Percentiles rank a stretch among this genome's conserved stretches.
Evolutionary conservation across 2,797 vertebrate genomes (phyloP).

Genomic region (Melopsittacus undulatus): DNA sequence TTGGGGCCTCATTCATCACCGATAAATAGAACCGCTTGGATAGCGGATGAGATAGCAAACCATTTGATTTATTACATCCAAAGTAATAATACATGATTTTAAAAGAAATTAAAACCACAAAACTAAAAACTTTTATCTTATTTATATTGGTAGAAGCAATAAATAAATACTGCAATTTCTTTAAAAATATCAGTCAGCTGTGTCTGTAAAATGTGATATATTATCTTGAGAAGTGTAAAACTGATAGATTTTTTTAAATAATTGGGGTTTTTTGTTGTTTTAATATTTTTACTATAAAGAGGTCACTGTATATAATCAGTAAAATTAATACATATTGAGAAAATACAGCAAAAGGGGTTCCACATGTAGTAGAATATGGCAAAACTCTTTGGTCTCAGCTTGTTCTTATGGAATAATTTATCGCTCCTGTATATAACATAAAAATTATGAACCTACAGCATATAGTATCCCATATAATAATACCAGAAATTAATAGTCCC

Average conservation of each 20-base stretch:
- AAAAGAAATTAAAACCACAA: constrained; percentile 35
- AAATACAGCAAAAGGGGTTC: not conserved
- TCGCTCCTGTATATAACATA: not conserved
- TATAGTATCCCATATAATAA: not conserved
- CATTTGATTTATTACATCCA: constrained; percentile 25
- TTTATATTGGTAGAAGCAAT: constrained; percentile 14
- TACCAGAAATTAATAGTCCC: not conserved
- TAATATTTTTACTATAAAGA: not conserved
- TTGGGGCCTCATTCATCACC: not conserved
- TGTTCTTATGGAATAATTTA: not conserved
- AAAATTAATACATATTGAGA: not conserved
- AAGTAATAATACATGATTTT: constrained; percentile 4
- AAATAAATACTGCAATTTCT: constrained; percentile 9
- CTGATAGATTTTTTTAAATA: not conserved
- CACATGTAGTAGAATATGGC: not conserved
- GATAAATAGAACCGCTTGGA: not conserved
- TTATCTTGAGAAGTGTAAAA: not conserved
- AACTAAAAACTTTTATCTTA: constrained; percentile 19
- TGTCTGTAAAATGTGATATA: not conserved
- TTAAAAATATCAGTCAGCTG: not conserved
- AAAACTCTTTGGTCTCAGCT: not conserved
- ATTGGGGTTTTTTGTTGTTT: not conserved
- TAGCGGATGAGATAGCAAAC: constrained; percentile 19
- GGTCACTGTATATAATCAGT: not conserved
- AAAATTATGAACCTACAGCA: not conserved